Evolutionary conservation across 2,888 invertebrate genomes (phyloP), one percentile per base, ranked within the genome.

Genomic region (Xestobium rufovillosum): DNA sequence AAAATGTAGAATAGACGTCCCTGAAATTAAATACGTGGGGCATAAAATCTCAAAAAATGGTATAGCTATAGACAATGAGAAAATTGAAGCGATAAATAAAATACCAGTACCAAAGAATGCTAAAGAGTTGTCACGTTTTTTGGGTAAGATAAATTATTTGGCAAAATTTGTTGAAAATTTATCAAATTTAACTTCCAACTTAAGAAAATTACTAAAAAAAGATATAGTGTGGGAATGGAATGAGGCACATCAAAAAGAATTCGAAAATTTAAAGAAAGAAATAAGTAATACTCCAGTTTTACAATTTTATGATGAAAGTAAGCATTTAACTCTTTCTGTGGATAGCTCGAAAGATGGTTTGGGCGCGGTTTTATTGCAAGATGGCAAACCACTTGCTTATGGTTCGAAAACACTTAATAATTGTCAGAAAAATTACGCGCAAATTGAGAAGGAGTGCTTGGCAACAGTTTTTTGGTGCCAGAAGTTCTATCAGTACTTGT

Each of bases 21-120:
- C 43, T 27, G 42, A 47, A 41, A 39, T 53, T 3, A 49, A 47
- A 31, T 55, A 48, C 39, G 25, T 55, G 4, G 54, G 53, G 26
- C 50, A 53, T 31, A 40, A 37, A n/a, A 38, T 52, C 12, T 37
- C 39, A 14, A 40, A 34, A 12, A 25, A 44, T n/a, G n/a, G n/a
- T n/a, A n/a, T n/a, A n/a, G n/a, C n/a, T n/a, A n/a, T n/a, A n/a
- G n/a, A n/a, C n/a, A n/a, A n/a, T n/a, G n/a, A n/a, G n/a, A n/a
- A n/a, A n/a, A n/a, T n/a, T n/a, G n/a, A n/a, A n/a, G n/a, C n/a
- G n/a, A n/a, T n/a, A n/a, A n/a, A n/a, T n/a, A n/a, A n/a, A n/a
- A 34, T 43, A 28, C 34, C 14, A 14, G 15, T 6, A 17, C 42
- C 42, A 4, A 17, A 31, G 34, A 39, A 32, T 32, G 37, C 16